Conservation (phyloP, 2,113 vertebrate genomes). For the Sphyrna mokarran region DNA sequence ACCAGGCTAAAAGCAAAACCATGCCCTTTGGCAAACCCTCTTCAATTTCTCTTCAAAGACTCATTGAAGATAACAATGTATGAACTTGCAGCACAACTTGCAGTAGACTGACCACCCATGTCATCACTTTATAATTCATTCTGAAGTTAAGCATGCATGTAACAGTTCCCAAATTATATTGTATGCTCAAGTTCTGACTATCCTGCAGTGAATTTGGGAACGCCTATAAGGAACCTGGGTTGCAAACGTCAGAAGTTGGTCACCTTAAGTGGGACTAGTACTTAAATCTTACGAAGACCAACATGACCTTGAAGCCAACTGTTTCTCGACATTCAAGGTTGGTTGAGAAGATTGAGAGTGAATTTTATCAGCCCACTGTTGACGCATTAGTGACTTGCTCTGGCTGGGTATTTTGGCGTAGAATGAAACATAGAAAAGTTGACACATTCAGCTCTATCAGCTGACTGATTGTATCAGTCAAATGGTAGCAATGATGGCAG, state of each 20-base stretch:
- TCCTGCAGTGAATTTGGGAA: background rate
- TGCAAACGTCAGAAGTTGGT: background rate
- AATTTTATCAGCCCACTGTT: background rate
- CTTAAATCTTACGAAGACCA: background rate
- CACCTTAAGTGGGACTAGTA: background rate
- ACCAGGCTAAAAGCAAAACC: background rate
- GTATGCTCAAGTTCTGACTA: background rate
- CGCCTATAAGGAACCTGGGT: background rate
- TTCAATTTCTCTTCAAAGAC: background rate
- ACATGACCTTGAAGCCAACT: conserved; percentile 7
- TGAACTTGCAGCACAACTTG: background rate
- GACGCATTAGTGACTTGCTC: background rate
- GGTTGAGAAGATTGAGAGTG: background rate
- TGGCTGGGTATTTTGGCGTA: background rate
- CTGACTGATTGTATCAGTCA: background rate
- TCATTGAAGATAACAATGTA: background rate
- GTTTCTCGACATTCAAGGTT: background rate
- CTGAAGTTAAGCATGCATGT: background rate
- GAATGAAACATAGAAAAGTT: background rate
- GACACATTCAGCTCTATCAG: background rate
- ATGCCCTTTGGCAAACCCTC: background rate
- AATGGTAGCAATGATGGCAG: background rate
- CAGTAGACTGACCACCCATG: background rate
- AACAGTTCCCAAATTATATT: background rate
- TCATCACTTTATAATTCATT: background rate